Base-by-base conservation (phyloP, 1,140 invertebrate species). In the Sminthurinus signatus region DNA sequence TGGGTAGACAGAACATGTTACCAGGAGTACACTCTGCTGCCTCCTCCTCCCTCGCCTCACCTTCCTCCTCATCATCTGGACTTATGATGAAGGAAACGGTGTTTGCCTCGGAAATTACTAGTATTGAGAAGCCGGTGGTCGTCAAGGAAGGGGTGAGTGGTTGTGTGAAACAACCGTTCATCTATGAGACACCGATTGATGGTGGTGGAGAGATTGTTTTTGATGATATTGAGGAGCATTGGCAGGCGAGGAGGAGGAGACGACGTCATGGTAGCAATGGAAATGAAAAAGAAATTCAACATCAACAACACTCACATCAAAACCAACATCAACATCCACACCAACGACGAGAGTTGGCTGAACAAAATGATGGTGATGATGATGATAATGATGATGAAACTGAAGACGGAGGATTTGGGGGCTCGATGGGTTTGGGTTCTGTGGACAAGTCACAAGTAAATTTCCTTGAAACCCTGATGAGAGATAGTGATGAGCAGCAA, bases 131-230 rank as follows among this genome's bases (percentile, higher is more conserved):
- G 43, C 51, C 70, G 8, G 31, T 69, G 15, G 43, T 36, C 5
- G 39, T 27, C 14, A 44, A 27, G 21, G 19, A 1, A 27, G 42
- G 17, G n/a, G 15, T 19, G 36, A 36, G 28, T 0, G 27, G 21
- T 1, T 31, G 43, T 21, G 27, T 43, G 23, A 36, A 61, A 54
- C 46, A 52, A 21, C 67, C 70, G 21, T 62, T 74, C 25, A 68
- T 75, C 42, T 75, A 75, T 60, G 74, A 75, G 62, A 72, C 73
- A 15, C 67, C 66, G n/a, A 81, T 84, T n/a, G 84, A 84, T 52
- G 84, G 85, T 19, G 85, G 88, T 74, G 85, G 88, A 12, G 75
- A 76, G 61, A 85, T 89, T 43, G 86, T 90, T 25, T 89, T 89
- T 75, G 88, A 90, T 74, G 88, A 89, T 73, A 89, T 89, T 65